These are phyloP conservation scores for Cotesia vestalis DNA, from an alignment of 1,140 invertebrate genomes.

Conservation along the genomic window DNA sequence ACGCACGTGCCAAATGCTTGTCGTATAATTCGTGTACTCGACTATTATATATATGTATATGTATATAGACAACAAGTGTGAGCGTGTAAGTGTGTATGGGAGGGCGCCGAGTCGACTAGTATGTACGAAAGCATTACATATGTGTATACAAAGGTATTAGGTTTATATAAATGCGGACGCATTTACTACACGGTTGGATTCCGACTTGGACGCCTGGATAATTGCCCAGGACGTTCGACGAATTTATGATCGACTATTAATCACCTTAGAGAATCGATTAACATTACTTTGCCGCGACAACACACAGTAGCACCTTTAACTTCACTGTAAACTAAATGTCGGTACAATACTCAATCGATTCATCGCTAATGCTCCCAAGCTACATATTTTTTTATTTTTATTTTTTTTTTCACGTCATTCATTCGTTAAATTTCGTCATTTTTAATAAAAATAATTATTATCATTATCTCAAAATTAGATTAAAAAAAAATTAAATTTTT, in stretches of 20 bases:
- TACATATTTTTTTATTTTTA: too few species aligned
- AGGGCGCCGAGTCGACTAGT: too few species aligned
- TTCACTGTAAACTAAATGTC: constrained; percentile 16
- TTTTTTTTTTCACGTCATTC: neutral
- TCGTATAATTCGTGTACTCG: constrained; percentile 1
- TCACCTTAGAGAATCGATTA: constrained; percentile 40
- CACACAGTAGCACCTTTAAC: constrained; percentile 23
- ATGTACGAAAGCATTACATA: neutral
- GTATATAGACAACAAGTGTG: neutral
- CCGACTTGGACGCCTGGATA: constrained; percentile 34
- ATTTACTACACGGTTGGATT: constrained; percentile 34
- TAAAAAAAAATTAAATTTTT: too few species aligned
- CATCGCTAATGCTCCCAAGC: neutral
- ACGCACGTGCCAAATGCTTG: constrained; percentile 12
- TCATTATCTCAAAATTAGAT: too few species aligned
- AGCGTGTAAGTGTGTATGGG: neutral
- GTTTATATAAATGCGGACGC: neutral
- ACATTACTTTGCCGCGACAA: constrained; percentile 36
- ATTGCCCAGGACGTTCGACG: constrained; percentile 41
- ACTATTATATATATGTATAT: neutral
- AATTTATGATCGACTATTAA: constrained; percentile 45
- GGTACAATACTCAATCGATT: constrained; percentile 19
- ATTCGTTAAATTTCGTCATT: neutral
- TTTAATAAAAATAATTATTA: too few species aligned
- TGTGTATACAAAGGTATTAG: neutral